Percentiles rank a stretch among this genome's conserved stretches.
Evolutionary conservation across 2,113 vertebrate species (phyloP).

Genomic region (Azemiops feae): DNA sequence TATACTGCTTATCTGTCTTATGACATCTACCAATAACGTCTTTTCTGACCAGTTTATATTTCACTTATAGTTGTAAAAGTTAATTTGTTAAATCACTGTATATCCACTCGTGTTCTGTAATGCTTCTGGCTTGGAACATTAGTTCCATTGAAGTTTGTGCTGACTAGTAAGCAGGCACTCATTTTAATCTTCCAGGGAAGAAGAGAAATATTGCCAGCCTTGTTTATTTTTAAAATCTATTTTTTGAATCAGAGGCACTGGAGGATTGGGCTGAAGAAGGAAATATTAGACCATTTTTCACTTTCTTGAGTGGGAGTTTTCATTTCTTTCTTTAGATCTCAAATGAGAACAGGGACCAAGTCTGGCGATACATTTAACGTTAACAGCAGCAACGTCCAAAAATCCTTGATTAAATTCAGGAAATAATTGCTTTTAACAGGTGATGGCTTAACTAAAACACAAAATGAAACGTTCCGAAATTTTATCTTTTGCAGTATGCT

Average conservation of each 20-base stretch:
- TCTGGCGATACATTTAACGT: background rate
- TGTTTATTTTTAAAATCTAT: conserved; percentile 23
- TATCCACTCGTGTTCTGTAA: background rate
- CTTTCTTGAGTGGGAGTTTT: background rate
- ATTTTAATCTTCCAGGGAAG: conserved; percentile 12
- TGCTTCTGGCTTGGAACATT: background rate
- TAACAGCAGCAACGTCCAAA: background rate
- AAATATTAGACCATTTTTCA: background rate
- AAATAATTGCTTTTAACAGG: background rate
- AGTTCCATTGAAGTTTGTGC: background rate
- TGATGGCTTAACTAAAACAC: background rate
- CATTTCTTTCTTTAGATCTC: background rate
- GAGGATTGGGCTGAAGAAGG: background rate
- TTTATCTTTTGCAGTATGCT: background rate
- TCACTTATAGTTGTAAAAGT: too few relatives aligned
- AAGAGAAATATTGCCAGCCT: conserved; percentile 37
- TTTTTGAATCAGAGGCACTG: background rate
- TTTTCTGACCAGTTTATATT: too few relatives aligned
- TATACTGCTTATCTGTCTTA: too few relatives aligned
- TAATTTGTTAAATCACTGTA: too few relatives aligned
- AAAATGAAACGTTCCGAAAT: background rate
- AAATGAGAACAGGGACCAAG: background rate
- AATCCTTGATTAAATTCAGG: background rate
- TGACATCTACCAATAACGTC: too few relatives aligned
- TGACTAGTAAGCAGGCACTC: background rate